Conservation (phyloP, 2,113 vertebrate species). For the Diadophis punctatus region DNA sequence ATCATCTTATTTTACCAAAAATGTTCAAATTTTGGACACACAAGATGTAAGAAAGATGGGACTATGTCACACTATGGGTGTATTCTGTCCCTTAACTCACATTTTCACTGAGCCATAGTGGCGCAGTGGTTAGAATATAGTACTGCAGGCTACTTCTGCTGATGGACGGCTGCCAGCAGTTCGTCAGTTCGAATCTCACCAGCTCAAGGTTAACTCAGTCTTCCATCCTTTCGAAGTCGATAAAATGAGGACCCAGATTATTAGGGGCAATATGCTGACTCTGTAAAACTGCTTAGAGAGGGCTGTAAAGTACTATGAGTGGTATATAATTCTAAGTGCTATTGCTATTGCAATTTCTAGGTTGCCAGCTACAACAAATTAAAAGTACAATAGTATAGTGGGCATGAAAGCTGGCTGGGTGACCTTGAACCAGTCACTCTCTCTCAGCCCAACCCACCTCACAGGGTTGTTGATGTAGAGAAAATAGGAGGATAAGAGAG, state of each 20-base stretch:
- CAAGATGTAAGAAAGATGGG: not conserved
- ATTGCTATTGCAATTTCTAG: not conserved
- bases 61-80: not conserved
- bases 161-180: no score
- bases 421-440: not conserved
- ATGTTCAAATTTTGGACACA: not conserved
- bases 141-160: no score
- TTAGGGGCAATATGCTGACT: no score
- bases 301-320: no score
- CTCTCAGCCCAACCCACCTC: not conserved
- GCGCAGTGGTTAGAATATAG: no score
- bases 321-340: no score
- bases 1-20: not conserved
- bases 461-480: not conserved
- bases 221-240: no score
- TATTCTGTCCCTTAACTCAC: not conserved
- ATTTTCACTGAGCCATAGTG: not conserved
- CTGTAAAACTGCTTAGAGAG: no score
- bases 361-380: not conserved
- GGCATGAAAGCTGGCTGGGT: not conserved
- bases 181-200: no score
- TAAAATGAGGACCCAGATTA: no score
- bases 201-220: no score
- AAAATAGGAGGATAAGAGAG: not conserved
- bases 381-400: not conserved